A percentile compares a stretch with the other conserved stretches of the same genome.
Conservation (phyloP, 2,888 invertebrate species). For the Agriotes lineatus region DNA sequence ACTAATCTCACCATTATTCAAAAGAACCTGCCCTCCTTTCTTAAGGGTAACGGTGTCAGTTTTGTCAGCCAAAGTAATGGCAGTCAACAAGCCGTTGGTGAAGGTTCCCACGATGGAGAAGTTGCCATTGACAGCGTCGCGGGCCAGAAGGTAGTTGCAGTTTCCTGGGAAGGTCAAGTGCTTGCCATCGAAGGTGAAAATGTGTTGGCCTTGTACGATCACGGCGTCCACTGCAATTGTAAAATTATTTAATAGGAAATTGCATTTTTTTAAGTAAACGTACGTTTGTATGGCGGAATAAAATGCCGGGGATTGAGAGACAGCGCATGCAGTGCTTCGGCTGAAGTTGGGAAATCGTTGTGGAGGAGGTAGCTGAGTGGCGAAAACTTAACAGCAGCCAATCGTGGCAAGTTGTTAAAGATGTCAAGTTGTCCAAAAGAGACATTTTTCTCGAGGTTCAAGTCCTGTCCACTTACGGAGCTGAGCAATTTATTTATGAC, state of each 20-base stretch:
- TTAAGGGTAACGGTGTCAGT: slow-evolving; percentile 71
- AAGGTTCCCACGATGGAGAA: slow-evolving; percentile 85
- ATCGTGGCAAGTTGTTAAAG: slow-evolving; percentile 68
- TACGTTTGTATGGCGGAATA: slow-evolving; percentile 75
- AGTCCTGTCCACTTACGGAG: slow-evolving; percentile 64
- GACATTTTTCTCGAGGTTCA: too few species aligned
- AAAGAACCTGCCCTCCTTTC: slow-evolving; percentile 71
- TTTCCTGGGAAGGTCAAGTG: slow-evolving; percentile 84
- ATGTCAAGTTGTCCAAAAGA: slow-evolving; percentile 60
- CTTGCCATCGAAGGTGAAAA: slow-evolving; percentile 90
- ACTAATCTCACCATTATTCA: slow-evolving; percentile 76
- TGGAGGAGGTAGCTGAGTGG: slow-evolving; percentile 71
- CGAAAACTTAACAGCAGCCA: slow-evolving; percentile 73
- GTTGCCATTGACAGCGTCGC: slow-evolving; percentile 88
- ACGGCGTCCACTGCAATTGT: slow-evolving; percentile 74
- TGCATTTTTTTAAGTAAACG: slow-evolving; percentile 58
- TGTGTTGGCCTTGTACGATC: slow-evolving; percentile 83
- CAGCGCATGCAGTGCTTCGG: slow-evolving; percentile 69
- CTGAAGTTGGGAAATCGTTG: slow-evolving; percentile 71
- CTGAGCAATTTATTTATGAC: slow-evolving; percentile 58
- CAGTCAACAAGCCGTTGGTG: slow-evolving; percentile 75
- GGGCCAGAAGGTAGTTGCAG: slow-evolving; percentile 87
- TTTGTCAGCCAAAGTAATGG: slow-evolving; percentile 78
- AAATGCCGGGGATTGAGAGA: slow-evolving; percentile 70
- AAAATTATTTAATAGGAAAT: too few species aligned